Evolutionary conservation across 2,888 invertebrate genomes (phyloP), one percentile per base, ranked within the genome.

Genomic region (Drosophila mulleri): DNA sequence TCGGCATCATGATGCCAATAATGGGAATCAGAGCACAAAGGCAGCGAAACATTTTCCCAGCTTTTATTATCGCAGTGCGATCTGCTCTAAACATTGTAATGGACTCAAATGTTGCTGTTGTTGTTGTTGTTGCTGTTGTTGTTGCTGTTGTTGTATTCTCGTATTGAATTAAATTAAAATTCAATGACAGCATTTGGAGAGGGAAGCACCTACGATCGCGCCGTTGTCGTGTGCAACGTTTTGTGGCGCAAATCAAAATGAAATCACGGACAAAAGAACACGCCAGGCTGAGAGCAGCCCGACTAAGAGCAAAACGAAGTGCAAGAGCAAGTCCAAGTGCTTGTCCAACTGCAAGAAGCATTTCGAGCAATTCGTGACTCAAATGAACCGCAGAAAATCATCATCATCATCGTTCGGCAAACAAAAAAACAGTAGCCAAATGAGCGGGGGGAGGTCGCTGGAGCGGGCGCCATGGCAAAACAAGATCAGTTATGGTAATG

Each of bases 361-460:
- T 69, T 85, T 80, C 77, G 79, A 78, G 66, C 76, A 90, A 75
- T 84, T 89, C 89, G 89, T 89, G 89, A 89, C 89, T 89, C 66
- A 90, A 89, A 80, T 89, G 90, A 90, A 90, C 89, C 90, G 89
- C 83, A 83, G 81, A 87, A 80, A 85, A 90, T 82, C 79, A 83
- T 83, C 78, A 58, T 69, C 64, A 44, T 32, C 60, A 56, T 41
- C 48, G 48, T 48, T 48, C 42, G 52, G 44, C 41, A 35, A 70
- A 70, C 61, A 83, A 78, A 62, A 61, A 66, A 61, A 66, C 67
- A 75, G 72, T 48, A 80, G 67, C 67, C 50, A 68, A 72, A 75
- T 23, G 42, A 39, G 60, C 39, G 18, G 32, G 45, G 16, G 14
- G 14, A 16, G 67, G 32, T 6, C n/a, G 54, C 8, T 41, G 41